A percentile compares a stretch with the other conserved stretches of the same genome.
These are phyloP conservation scores for Nemoura dubitans DNA, from an alignment of 2,888 invertebrate genomes.

Conservation along the genomic window DNA sequence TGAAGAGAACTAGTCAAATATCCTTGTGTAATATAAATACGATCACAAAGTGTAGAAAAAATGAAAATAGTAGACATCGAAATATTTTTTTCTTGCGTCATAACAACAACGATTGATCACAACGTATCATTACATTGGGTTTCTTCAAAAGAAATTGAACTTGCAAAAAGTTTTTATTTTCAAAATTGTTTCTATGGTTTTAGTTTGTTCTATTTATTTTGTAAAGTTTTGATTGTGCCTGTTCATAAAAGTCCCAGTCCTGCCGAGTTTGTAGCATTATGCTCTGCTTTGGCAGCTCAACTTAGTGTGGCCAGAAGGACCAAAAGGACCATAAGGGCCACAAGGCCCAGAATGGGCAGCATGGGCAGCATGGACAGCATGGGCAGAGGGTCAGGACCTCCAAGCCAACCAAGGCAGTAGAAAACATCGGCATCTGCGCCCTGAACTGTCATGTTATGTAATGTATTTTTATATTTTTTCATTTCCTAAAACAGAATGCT, in stretches of 20 bases:
- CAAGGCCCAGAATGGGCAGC: too few species aligned
- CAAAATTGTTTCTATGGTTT: background rate
- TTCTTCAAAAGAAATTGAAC: slow-evolving; percentile 7
- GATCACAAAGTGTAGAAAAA: background rate
- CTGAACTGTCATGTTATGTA: too few species aligned
- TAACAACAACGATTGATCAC: slow-evolving; percentile 28
- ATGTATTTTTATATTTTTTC: too few species aligned
- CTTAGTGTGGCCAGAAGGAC: too few species aligned
- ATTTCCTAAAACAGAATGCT: too few species aligned
- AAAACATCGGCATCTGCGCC: too few species aligned
- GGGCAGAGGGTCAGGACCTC: too few species aligned
- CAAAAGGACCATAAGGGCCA: too few species aligned
- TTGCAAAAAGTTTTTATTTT: slow-evolving; percentile 17
- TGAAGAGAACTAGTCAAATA: too few species aligned
- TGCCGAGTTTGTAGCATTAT: background rate
- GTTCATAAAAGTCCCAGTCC: background rate
- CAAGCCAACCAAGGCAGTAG: too few species aligned
- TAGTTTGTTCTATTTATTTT: slow-evolving; percentile 15
- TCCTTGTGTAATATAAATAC: background rate
- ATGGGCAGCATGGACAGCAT: too few species aligned
- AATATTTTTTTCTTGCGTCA: slow-evolving; percentile 23
- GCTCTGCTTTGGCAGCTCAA: background rate
- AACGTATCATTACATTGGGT: slow-evolving; percentile 22
- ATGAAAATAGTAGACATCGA: background rate
- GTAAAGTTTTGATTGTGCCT: slow-evolving; percentile 32